Conservation (phyloP, 1,140 invertebrate genomes). For the Tigriopus japonicus region DNA sequence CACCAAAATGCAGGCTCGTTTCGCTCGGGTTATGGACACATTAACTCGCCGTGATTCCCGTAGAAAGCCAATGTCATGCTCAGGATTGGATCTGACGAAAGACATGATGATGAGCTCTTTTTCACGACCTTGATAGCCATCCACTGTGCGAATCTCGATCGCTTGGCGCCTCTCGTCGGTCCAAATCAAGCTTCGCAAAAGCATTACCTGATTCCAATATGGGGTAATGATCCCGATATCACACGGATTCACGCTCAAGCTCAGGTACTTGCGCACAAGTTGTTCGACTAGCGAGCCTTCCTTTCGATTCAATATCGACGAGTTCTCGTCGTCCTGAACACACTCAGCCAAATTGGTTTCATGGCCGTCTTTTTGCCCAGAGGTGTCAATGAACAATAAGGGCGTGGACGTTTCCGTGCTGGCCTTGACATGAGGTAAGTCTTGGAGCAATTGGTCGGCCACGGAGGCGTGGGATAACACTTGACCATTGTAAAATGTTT, state of each 20-base stretch:
- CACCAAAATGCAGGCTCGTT: slow-evolving; percentile 35
- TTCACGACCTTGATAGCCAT: slow-evolving; percentile 38
- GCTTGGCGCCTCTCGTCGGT: background rate
- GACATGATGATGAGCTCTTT: slow-evolving; percentile 35
- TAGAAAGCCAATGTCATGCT: slow-evolving; percentile 33
- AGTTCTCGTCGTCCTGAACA: background rate
- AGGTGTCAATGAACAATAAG: too few relatives aligned
- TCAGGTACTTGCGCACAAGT: background rate
- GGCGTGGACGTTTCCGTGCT: too few relatives aligned
- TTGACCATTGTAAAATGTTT: background rate
- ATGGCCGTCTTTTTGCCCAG: too few relatives aligned
- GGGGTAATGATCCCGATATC: slow-evolving; percentile 10
- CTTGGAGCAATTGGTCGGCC: background rate
- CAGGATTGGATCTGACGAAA: slow-evolving; percentile 32
- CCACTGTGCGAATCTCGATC: slow-evolving; percentile 37
- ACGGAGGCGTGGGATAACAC: background rate
- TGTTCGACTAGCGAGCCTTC: background rate
- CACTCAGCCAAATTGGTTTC: too few relatives aligned
- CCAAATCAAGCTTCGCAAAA: slow-evolving; percentile 1
- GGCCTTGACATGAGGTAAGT: background rate
- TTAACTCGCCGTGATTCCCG: slow-evolving; percentile 36
- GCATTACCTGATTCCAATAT: slow-evolving; percentile 4
- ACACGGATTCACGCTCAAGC: background rate
- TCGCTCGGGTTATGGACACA: slow-evolving; percentile 38
- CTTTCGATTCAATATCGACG: slow-evolving; percentile 2